Conservation (phyloP, 2,113 vertebrate species). For the Lampris incognitus region DNA sequence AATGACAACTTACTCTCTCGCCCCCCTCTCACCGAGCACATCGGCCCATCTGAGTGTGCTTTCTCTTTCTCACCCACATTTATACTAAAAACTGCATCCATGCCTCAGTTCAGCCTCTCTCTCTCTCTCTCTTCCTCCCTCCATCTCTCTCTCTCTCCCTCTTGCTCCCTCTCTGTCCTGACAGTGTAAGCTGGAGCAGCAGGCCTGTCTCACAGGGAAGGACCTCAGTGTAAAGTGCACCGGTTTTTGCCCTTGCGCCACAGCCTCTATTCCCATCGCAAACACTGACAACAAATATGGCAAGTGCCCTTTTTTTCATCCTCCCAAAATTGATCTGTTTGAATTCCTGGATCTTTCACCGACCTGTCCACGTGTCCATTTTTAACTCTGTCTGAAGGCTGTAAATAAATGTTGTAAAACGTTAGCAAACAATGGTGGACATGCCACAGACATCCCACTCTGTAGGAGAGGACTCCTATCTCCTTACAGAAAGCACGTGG, state of each 20-base stretch:
- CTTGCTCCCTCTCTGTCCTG: not conserved
- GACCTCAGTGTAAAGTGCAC: constrained; percentile 88
- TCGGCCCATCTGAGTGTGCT: constrained; percentile 72
- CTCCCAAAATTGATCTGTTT: not conserved
- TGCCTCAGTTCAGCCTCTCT: not conserved
- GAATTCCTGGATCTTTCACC: not conserved
- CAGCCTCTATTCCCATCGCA: constrained; percentile 51
- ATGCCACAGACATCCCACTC: not conserved
- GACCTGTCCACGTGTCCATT: not conserved
- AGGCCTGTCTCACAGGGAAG: constrained; percentile 93
- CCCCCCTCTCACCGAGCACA: constrained; percentile 55
- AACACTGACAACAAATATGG: constrained; percentile 76
- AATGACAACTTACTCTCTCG: constrained; percentile 64
- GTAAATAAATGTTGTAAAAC: not conserved
- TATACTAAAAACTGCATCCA: constrained; percentile 61
- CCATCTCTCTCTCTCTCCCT: constrained; percentile 22
- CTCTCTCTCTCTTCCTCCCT: constrained; percentile 15
- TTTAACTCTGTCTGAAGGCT: not conserved
- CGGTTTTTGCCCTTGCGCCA: constrained; percentile 91
- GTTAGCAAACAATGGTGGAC: too few species aligned
- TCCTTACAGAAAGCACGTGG: constrained; percentile 25
- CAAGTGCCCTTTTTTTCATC: constrained; percentile 43
- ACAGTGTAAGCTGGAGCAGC: constrained; percentile 93
- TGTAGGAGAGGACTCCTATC: not conserved
- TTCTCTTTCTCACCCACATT: constrained; percentile 64